Evolutionary conservation across 2,888 invertebrate species (phyloP), one percentile per base, ranked within the genome.

Genomic region (Pelosia muscerda): DNA sequence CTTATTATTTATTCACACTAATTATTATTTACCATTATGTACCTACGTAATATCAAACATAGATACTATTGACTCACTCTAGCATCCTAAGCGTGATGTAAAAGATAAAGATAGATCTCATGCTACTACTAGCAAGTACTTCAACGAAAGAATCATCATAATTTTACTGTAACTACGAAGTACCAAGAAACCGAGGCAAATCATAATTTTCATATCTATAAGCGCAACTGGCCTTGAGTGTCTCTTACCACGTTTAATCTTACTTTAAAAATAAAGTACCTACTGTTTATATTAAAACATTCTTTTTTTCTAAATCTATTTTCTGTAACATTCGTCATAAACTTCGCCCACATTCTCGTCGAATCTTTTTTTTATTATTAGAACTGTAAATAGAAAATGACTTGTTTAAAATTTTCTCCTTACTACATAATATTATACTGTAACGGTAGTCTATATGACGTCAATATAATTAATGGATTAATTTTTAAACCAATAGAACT

Each of bases 381-480:
- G 59, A 61, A 76, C 53, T 66, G 72, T 68, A 63, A 73, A 78
- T 69, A 69, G 63, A 64, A 71, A 71, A 62, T 53, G 22, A 55
- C 70, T 42, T 65, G 28, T 73, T 28, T 56, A 63, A 53, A 68
- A 58, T 49, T 42, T 68, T 65, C 63, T 71, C 71, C 64, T 67
- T 65, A 68, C 57, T 54, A 61, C 25, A 56, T 26, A n/a, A n/a
- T n/a, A n/a, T n/a, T 31, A 69, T 64, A 65, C 62, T 62, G 75
- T 73, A 71, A 77, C 53, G 68, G 57, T 38, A 54, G 61, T 66
- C 65, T 56, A 64, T 69, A 72, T 76, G 81, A 73, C 63, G 73
- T 71, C 73, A 76, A 76, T 76, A 71, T 61, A 73, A 79, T 76
- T 73, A 68, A 74, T 79, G 77, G 58, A 68, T 71, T 71, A 61